A percentile compares a stretch with the other conserved stretches of the same genome.
These are phyloP conservation scores for Hyla sarda DNA, from an alignment of 2,113 vertebrate species.

Conservation along the genomic window DNA sequence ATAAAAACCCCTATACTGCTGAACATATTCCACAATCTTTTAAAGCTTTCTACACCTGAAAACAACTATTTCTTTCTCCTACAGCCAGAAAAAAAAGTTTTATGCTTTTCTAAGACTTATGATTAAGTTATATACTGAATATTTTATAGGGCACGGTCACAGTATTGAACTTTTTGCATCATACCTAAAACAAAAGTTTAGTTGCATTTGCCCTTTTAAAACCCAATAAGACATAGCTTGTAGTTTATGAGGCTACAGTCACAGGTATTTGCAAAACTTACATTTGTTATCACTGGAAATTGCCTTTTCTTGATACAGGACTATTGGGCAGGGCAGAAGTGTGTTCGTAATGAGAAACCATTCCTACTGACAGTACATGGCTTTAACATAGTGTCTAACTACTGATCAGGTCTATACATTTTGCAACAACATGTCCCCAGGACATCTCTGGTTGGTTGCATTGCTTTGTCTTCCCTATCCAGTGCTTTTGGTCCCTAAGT, in stretches of 20 bases:
- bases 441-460: too few relatives aligned
- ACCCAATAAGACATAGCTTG: not conserved
- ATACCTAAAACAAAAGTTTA: too few relatives aligned
- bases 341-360: not conserved
- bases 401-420: not conserved
- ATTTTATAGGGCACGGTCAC: not conserved
- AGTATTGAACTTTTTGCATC: not conserved
- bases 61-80: too few relatives aligned
- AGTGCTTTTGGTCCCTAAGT: not conserved
- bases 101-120: not conserved
- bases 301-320: not conserved
- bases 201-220: too few relatives aligned
- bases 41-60: too few relatives aligned
- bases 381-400: not conserved
- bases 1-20: not conserved
- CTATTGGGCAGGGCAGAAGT: not conserved
- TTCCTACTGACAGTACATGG: not conserved
- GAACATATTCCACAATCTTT: not conserved
- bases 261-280: not conserved
- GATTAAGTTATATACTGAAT: not conserved
- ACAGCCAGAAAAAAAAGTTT: too few relatives aligned
- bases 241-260: not conserved
- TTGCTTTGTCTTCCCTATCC: not conserved
- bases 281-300: not conserved
- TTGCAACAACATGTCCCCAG: not conserved